Evolutionary conservation across 37 sponge, comb jelly and placozoan genomes (phyloP).

Genomic region (Beroe ovata): DNA sequence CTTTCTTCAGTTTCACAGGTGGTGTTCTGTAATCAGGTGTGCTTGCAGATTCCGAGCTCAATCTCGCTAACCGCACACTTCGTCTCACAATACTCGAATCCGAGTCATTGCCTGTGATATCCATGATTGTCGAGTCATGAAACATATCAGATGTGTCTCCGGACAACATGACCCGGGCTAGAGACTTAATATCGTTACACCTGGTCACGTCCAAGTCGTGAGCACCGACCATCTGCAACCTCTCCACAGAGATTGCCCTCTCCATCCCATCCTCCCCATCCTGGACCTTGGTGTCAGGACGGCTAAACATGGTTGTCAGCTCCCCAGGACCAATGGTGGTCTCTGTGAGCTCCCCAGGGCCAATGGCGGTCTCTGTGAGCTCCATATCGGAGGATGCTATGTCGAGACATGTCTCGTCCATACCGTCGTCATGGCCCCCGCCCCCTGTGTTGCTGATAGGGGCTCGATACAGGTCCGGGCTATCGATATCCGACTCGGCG

Average conservation of each 20-base stretch:
- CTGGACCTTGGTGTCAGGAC: background rate
- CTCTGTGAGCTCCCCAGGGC: background rate
- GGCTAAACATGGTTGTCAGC: background rate
- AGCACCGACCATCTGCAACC: too few relatives aligned
- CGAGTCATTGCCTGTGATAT: background rate
- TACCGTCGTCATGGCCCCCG: background rate
- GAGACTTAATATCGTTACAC: background rate
- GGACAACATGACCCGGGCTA: background rate
- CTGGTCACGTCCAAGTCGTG: too few relatives aligned
- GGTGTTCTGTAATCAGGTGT: background rate
- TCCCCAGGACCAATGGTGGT: background rate
- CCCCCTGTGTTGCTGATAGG: conserved; percentile 6
- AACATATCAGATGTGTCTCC: background rate
- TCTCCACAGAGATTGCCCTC: too few relatives aligned
- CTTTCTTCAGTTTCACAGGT: background rate
- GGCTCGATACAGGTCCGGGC: conserved; percentile 39
- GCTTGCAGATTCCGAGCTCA: background rate
- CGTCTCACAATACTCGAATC: background rate
- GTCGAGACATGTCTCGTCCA: background rate
- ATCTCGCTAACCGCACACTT: background rate
- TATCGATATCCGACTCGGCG: background rate
- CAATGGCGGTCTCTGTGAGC: conserved; percentile 1
- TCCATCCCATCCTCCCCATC: too few relatives aligned
- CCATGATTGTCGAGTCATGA: background rate
- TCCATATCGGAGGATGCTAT: background rate